Evolutionary conservation across 53 echinoderm and acorn worm genomes (phyloP), one percentile per base, ranked within the genome.

Genomic region (Pentamera pediparva): DNA sequence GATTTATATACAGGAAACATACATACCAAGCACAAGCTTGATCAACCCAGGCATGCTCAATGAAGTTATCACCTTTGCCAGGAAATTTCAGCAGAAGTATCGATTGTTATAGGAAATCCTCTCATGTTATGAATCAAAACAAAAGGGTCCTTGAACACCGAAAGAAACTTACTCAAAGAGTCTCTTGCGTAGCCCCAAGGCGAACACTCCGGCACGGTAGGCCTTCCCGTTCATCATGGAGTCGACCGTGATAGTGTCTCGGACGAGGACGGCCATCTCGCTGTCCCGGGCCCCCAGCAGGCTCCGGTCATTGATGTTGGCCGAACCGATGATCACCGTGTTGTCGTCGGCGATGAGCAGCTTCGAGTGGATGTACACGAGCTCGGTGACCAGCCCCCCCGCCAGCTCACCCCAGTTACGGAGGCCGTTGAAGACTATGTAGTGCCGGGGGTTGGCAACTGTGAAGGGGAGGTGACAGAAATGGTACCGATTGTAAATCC

Each of bases 281-380:
- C 96, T 96, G 80, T 91, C 91, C 25, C 91, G 76, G 1, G 77
- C 79, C n/a, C 96, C 96, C 35, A 96, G 78, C 80, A 96, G 69
- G 74, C 91, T 91, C 12, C 91, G 75, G 45, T 91, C 91, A 33
- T 96, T 96, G 86, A 96, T 96, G 86, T 96, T 91, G 29, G 96
- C 96, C 21, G 91, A 91, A 9, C 96, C 91, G 15, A 91, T 72
- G 65, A 96, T 88, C 76, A 96, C 83, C 4, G 78, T 62, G 32
- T 82, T 80, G 59, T 95, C 96, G 37, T 95, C 96, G 26, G 85
- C 96, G 24, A 91, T 95, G 79, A 95, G 87, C 33, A 95, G 83
- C 76, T 95, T 95, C 73, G 84, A 84, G 62, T 91, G 96, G 65
- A 95, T 90, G 82, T 95, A 95, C 33, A 95, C 81, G 4, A 91